A percentile compares a stretch with the other conserved stretches of the same genome.
These are phyloP conservation scores for Pocillopora damicornis DNA, from an alignment of 64 coral and sea anemone genomes.

Conservation along the genomic window DNA sequence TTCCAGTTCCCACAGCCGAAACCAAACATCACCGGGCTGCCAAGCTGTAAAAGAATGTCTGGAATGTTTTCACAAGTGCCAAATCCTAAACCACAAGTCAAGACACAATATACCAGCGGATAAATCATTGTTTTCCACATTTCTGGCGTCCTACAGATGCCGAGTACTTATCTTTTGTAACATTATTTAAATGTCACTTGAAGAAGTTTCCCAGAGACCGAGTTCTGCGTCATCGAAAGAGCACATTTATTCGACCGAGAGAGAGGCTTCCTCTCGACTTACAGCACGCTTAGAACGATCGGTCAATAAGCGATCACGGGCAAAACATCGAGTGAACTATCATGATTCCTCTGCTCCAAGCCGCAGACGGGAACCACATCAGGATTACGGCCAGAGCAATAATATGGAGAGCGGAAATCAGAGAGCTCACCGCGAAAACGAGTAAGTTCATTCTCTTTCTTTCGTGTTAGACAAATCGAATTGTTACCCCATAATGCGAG, in stretches of 20 bases:
- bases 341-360: constrained; percentile 26
- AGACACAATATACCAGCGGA: background rate
- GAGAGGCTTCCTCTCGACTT: constrained; percentile 70
- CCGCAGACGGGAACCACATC: constrained; percentile 22
- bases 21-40: constrained; percentile 16
- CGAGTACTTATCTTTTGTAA: constrained; percentile 12
- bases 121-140: constrained; percentile 9
- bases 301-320: constrained; percentile 81
- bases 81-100: constrained; percentile 15
- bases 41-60: constrained; percentile 18
- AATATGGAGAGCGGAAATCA: constrained; percentile 31
- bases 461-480: background rate
- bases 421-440: constrained; percentile 5
- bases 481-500: background rate
- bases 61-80: constrained; percentile 31
- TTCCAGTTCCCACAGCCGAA: background rate
- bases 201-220: constrained; percentile 42
- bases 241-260: constrained; percentile 62
- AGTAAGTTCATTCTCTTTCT: background rate
- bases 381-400: background rate
- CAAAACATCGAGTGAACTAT: constrained; percentile 50
- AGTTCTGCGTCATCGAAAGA: constrained; percentile 53
- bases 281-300: constrained; percentile 80
- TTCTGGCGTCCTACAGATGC: constrained; percentile 20
- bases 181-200: constrained; percentile 59